phyloP scores from a whole-genome alignment of 2,113 vertebrate genomes.

The Clarias macrocephalus region DNA sequence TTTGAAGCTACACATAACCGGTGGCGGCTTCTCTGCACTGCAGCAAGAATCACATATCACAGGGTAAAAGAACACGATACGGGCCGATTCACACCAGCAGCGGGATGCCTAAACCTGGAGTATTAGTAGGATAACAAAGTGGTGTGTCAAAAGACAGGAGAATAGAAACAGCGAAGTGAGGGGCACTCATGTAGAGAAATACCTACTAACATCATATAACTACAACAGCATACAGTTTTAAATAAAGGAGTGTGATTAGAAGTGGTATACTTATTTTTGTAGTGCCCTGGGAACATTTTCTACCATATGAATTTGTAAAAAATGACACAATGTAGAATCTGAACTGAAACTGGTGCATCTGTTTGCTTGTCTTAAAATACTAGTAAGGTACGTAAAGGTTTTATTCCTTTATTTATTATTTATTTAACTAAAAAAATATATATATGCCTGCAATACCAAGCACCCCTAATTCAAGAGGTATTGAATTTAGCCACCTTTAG shows the following conservation, averaged over 20 bases:
- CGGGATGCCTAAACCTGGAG: slow-evolving; percentile 18
- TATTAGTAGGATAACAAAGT: neutral
- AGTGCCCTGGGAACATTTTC: neutral
- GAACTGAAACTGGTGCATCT: neutral
- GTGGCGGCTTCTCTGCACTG: slow-evolving; percentile 52
- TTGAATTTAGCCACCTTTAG: too few relatives aligned
- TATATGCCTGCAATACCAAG: too few relatives aligned
- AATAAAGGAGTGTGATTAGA: too few relatives aligned
- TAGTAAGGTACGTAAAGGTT: neutral
- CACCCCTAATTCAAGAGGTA: too few relatives aligned
- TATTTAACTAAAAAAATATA: too few relatives aligned
- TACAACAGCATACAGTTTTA: neutral
- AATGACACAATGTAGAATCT: neutral
- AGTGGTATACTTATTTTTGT: neutral
- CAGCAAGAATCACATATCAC: slow-evolving; percentile 46
- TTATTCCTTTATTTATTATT: neutral
- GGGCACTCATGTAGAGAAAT: neutral
- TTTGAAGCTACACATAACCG: slow-evolving; percentile 53
- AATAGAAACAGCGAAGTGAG: neutral
- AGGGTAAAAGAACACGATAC: slow-evolving; percentile 43
- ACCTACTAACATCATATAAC: neutral
- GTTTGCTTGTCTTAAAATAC: neutral
- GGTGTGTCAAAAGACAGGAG: neutral
- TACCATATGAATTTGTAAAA: neutral
- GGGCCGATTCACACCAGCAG: slow-evolving; percentile 37